Evolutionary conservation across 2,113 vertebrate species (phyloP), one percentile per base, ranked within the genome.

Genomic region (Trochalopteron elliotii): DNA sequence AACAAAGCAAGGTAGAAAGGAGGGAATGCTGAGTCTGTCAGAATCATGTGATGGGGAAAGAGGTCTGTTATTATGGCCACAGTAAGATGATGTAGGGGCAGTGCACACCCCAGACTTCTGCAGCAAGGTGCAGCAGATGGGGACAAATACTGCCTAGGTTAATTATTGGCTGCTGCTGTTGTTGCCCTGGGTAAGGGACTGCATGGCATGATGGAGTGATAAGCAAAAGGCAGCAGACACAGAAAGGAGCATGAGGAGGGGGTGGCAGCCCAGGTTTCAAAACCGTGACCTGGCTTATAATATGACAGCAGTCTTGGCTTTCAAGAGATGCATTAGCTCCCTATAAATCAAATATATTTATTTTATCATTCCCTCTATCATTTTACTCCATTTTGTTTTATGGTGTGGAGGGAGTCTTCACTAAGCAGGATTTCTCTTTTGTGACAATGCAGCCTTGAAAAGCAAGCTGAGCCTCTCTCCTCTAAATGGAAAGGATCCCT

Each of bases 401-500:
- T 15, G 80, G 55, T 44, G n/a, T 3, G 2, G 44, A 31, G 39
- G 80, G 45, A 74, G 65, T 83, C 76, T 89, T 83, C 55, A 40
- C 40, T 89, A 82, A 95, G 87, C 55, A 85, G 81, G 70, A 76
- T 94, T 97, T 96, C 89, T 96, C 76, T 95, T 90, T 52, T 96
- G 52, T 94, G 93, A 94, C 75, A 87, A 85, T 47, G 25, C 37
- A 89, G 60, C 79, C 88, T 94, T 94, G 86, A 88, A 94, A 94
- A 90, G 93, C 86, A 91, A 94, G 60, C 92, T 91, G 77, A 93
- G 83, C 72, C 65, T 95, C 71, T 94, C 83, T 96, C 20, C 57
- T 96, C 81, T 92, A 93, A 91, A 97, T 90, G 92, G 97, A 96
- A 96, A 91, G 83, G 93, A 95, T 90, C 93, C 95, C 92, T 94